A percentile compares a stretch with the other conserved stretches of the same genome.
Conservation (phyloP, 2,113 vertebrate species). For the Paratilapia polleni region DNA sequence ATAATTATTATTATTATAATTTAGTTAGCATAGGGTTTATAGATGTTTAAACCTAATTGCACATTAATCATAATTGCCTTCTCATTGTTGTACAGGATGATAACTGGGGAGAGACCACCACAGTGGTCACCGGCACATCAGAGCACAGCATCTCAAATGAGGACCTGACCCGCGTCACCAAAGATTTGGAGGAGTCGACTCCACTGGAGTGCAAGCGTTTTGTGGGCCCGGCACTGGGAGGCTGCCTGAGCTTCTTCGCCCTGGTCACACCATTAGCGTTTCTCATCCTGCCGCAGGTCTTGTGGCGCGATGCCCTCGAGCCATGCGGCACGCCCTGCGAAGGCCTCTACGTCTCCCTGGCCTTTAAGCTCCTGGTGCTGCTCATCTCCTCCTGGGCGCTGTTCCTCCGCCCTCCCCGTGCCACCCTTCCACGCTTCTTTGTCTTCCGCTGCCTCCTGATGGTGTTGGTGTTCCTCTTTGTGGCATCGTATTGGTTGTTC, state of each 20-base stretch:
- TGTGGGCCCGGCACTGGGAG: slow-evolving; percentile 82
- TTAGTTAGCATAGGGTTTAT: background rate
- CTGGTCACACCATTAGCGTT: slow-evolving; percentile 90
- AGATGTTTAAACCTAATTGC: background rate
- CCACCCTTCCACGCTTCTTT: slow-evolving; percentile 88
- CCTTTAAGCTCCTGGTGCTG: slow-evolving; percentile 93
- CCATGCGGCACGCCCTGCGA: slow-evolving; percentile 90
- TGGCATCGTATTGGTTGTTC: slow-evolving; percentile 93
- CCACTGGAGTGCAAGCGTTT: slow-evolving; percentile 90
- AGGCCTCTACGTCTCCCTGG: slow-evolving; percentile 92
- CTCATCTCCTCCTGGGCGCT: slow-evolving; percentile 93
- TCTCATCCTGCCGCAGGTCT: slow-evolving; percentile 89
- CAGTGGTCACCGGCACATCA: slow-evolving; percentile 91
- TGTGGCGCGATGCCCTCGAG: slow-evolving; percentile 88
- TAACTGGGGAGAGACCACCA: slow-evolving; percentile 96
- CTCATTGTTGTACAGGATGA: slow-evolving; percentile 81
- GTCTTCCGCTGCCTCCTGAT: slow-evolving; percentile 90
- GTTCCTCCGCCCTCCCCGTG: slow-evolving; percentile 89
- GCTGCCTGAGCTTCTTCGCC: slow-evolving; percentile 86
- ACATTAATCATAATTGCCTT: background rate
- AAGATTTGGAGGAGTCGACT: slow-evolving; percentile 93
- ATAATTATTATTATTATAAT: no score
- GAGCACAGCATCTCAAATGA: slow-evolving; percentile 95
- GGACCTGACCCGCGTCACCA: slow-evolving; percentile 90
- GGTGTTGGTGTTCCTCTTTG: slow-evolving; percentile 90